These are phyloP conservation scores for Chlorops oryzae DNA, from an alignment of 1,140 invertebrate genomes.

Conservation along the genomic window DNA sequence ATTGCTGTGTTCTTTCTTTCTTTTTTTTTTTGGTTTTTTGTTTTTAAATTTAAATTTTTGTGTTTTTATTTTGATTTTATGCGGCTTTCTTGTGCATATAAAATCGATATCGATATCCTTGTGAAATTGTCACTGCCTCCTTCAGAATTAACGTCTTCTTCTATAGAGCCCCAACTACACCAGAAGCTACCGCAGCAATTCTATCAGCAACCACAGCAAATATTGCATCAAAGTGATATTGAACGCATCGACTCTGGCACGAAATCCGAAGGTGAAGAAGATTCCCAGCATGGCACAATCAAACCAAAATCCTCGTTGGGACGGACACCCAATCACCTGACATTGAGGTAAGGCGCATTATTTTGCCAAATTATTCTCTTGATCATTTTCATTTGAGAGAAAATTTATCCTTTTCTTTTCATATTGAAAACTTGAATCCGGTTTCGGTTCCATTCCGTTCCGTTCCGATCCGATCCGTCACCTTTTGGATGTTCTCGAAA, in stretches of 20 bases:
- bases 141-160: slow-evolving; percentile 30
- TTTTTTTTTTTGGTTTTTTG: not conserved
- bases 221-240: slow-evolving; percentile 39
- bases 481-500: not conserved
- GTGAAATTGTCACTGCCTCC: not conserved
- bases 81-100: no score
- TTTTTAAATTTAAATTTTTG: not conserved
- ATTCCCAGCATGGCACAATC: slow-evolving; percentile 61
- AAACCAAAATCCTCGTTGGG: slow-evolving; percentile 69
- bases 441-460: slow-evolving; percentile 3
- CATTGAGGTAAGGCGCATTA: slow-evolving; percentile 58
- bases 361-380: not conserved
- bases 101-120: not conserved
- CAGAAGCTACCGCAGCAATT: slow-evolving; percentile 22
- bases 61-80: no score
- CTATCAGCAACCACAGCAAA: slow-evolving; percentile 34
- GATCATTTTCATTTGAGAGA: not conserved
- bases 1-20: not conserved
- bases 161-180: slow-evolving; percentile 29
- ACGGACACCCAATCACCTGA: slow-evolving; percentile 85
- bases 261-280: slow-evolving; percentile 83
- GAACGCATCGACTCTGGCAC: slow-evolving; percentile 65
- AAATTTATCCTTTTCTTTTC: not conserved
- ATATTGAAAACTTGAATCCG: not conserved
- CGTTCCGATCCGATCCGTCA: not conserved